Conservation (phyloP, 1,140 invertebrate species). For the Bombus ignitus region DNA sequence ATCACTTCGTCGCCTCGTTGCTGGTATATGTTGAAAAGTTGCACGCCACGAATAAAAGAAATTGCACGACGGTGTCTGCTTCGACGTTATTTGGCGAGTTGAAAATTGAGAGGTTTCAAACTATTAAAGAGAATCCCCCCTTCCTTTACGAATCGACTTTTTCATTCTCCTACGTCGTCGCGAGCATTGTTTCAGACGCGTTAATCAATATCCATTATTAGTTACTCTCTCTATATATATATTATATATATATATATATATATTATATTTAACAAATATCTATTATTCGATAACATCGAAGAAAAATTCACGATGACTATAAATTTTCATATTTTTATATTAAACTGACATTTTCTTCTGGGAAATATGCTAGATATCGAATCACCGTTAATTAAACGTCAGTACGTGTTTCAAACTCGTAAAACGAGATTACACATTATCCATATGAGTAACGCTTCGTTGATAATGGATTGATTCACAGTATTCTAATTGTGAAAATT, state of each 20-base stretch:
- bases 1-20: neutral
- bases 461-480: conserved; percentile 17
- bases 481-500: neutral
- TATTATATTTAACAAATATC: too few species aligned
- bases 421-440: neutral
- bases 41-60: neutral
- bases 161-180: neutral
- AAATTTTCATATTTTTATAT: neutral
- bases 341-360: neutral
- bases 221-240: too few species aligned
- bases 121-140: neutral
- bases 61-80: neutral
- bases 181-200: neutral
- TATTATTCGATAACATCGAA: too few species aligned
- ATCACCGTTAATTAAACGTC: neutral
- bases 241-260: too few species aligned
- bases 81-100: neutral
- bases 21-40: neutral
- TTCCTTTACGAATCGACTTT: neutral
- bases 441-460: neutral
- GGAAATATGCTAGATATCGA: neutral
- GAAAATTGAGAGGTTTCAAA: neutral
- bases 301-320: neutral
- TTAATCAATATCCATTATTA: neutral
- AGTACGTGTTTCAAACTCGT: neutral